These are phyloP conservation scores for Punctoribates punctum DNA, from an alignment of 2,888 invertebrate species.

Conservation along the genomic window DNA sequence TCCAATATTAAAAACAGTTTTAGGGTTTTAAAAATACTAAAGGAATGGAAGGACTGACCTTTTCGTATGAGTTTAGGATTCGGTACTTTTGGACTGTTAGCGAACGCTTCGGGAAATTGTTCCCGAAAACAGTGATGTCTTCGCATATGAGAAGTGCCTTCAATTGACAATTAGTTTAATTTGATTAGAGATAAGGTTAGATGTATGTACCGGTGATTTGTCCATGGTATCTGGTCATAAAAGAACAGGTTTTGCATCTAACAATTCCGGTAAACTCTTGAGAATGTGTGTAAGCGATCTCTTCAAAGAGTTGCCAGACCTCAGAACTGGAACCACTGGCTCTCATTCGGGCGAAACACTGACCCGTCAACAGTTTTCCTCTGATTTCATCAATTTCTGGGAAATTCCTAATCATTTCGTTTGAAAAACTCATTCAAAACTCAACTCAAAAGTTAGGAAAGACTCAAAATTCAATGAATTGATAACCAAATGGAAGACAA, in stretches of 20 bases:
- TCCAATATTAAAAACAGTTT: neutral
- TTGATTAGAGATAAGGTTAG: neutral
- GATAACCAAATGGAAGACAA: too few relatives aligned
- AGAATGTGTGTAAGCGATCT: constrained; percentile 37
- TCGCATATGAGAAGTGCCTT: constrained; percentile 43
- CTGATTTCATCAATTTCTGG: constrained; percentile 40
- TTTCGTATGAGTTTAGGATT: neutral
- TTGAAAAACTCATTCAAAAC: neutral
- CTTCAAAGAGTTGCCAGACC: constrained; percentile 43
- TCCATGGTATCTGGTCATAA: constrained; percentile 43
- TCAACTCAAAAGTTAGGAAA: too few relatives aligned
- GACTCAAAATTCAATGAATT: too few relatives aligned
- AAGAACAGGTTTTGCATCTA: constrained; percentile 40
- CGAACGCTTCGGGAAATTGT: constrained; percentile 31
- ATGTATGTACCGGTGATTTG: constrained; percentile 40
- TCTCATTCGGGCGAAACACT: constrained; percentile 40
- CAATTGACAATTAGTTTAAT: neutral
- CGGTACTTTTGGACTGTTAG: neutral
- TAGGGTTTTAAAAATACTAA: neutral
- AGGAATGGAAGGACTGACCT: neutral
- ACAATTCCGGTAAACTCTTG: constrained; percentile 43
- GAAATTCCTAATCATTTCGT: constrained; percentile 32
- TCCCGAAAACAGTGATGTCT: constrained; percentile 41
- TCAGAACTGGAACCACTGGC: constrained; percentile 40
- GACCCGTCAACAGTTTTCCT: constrained; percentile 39